phyloP scores from a whole-genome alignment of 2,888 invertebrate genomes.

The Tetheella fluctuosa region DNA sequence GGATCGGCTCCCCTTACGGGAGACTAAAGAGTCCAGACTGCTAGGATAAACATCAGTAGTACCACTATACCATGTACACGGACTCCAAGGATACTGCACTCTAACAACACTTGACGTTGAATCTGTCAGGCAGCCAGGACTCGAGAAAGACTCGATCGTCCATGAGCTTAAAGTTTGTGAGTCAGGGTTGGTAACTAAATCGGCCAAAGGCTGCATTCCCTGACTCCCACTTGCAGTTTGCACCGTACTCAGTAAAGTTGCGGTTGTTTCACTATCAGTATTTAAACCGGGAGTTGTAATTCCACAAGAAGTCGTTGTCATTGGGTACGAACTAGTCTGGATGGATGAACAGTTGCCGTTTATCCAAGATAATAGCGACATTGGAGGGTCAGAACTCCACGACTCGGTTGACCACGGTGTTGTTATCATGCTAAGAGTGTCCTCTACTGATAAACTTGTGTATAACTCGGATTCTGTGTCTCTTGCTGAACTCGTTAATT shows the following conservation, averaged over 20 bases:
- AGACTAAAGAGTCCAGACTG: conserved; percentile 32
- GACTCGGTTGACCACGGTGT: conserved; percentile 61
- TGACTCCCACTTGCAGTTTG: conserved; percentile 15
- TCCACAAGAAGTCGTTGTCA: neutral
- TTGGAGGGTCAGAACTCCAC: conserved; percentile 23
- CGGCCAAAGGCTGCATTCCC: neutral
- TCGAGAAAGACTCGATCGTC: conserved; percentile 52
- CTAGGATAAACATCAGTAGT: conserved; percentile 57
- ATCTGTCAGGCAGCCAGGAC: conserved; percentile 25
- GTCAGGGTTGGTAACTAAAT: neutral
- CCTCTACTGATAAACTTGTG: conserved; percentile 21
- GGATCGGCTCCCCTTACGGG: conserved; percentile 38
- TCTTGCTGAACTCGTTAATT: neutral
- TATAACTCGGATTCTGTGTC: neutral
- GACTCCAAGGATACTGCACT: conserved; percentile 54
- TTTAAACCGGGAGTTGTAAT: neutral
- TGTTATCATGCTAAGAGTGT: conserved; percentile 58
- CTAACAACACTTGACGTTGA: conserved; percentile 22
- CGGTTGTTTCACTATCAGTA: neutral
- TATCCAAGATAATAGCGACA: neutral
- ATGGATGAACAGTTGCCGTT: neutral
- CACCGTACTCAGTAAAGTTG: neutral
- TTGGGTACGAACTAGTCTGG: neutral
- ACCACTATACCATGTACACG: conserved; percentile 32
- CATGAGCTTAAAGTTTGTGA: conserved; percentile 46